Evolutionary conservation across 2,888 invertebrate genomes (phyloP), one percentile per base, ranked within the genome.

Genomic region (Scaptomyza tumidula): DNA sequence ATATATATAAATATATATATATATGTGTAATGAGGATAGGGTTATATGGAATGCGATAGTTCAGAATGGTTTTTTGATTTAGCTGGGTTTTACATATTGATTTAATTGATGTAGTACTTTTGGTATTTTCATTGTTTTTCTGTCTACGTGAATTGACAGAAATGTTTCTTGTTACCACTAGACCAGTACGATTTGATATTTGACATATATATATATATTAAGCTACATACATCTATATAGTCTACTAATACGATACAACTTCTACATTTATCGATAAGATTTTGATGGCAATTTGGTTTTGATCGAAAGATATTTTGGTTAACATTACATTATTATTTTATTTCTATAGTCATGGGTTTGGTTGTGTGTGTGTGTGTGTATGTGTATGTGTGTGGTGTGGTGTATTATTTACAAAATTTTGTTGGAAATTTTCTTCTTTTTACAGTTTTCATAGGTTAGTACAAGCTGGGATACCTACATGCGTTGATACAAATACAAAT

Each of bases 381-480:
- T 53, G 43, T 53, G 35, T 53, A 41, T 46, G 24, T 50, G 19
- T 59, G 37, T 73, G 46, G 48, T 65, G 56, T 71, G 31, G 39
- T 2, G 44, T 57, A 45, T 75, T 75, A 75, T 75, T 77, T 75
- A 75, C 75, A 72, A 44, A 69, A 73, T 73, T 75, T 73, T 29
- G 48, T 53, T 65, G 24, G 31, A 39, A n/a, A 37, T 53, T 43
- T 19, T 27, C 2, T 14, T 41, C 3, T 58, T 14, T 16, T 46
- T 24, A 57, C 19, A 66, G 24, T 14, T 41, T 37, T 52, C 5
- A 52, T 39, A 14, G 24, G 67, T 74, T 74, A 74, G 77, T 53
- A 71, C 49, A 57, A 39, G 9, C 60, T 29, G 48, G 44, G 43
- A 54, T 54, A 67, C 73, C 62, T 63, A 59, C 68, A 75, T 75